Evolutionary conservation across 2,797 vertebrate genomes (phyloP).

Genomic region (Myotis daubentonii): DNA sequence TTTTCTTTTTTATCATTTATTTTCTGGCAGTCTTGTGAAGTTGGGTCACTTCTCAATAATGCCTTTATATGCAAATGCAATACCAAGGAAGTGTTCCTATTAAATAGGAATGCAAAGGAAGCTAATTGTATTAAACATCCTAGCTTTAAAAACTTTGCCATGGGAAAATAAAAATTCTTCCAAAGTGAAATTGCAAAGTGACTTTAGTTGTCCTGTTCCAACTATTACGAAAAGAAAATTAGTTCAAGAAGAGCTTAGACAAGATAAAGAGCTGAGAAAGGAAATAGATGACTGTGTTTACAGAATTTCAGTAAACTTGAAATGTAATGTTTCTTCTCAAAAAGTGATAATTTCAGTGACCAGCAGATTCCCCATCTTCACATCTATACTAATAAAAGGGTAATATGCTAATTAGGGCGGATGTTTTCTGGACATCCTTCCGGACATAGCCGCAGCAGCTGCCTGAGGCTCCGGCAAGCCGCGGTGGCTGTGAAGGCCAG

Average conservation of each 20-base stretch:
- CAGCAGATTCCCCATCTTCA: neutral
- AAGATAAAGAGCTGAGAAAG: neutral
- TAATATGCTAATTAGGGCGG: too few relatives aligned
- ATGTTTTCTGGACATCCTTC: too few relatives aligned
- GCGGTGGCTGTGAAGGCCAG: too few relatives aligned
- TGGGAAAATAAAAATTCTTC: constrained; percentile 43
- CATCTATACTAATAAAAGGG: too few relatives aligned
- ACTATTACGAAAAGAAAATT: neutral
- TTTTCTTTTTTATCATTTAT: too few relatives aligned
- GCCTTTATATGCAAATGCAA: neutral
- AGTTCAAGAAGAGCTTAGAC: neutral
- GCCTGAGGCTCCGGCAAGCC: too few relatives aligned
- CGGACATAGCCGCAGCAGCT: too few relatives aligned
- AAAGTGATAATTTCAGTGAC: neutral
- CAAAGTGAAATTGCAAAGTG: neutral
- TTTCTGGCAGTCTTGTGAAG: neutral
- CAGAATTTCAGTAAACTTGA: constrained; percentile 25
- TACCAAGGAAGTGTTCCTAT: neutral
- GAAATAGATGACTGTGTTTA: neutral
- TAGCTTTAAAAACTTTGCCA: neutral
- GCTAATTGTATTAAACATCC: neutral
- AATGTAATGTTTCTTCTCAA: neutral
- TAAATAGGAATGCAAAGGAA: neutral
- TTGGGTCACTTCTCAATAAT: neutral
- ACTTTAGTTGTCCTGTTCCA: neutral